These are phyloP conservation scores for Xylocampa areola DNA, from an alignment of 2,888 invertebrate genomes.

Conservation along the genomic window DNA sequence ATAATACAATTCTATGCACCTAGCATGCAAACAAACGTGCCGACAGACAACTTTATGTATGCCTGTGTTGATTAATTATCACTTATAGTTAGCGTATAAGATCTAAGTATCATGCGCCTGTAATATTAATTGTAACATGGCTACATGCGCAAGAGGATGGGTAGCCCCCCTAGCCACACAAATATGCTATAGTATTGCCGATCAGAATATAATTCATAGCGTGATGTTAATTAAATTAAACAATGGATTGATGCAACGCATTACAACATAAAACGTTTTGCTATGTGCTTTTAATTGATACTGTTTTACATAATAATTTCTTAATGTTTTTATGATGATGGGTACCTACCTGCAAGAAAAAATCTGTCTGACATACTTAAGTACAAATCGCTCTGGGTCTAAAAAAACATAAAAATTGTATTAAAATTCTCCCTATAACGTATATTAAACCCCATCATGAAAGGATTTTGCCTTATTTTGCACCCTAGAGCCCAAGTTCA, in stretches of 20 bases:
- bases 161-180: conserved; percentile 8
- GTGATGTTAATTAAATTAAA: conserved; percentile 51
- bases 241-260: conserved; percentile 50
- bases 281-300: conserved; percentile 33
- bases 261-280: conserved; percentile 42
- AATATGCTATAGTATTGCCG: conserved; percentile 27
- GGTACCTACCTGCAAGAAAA: no score
- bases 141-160: conserved; percentile 20
- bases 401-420: no score
- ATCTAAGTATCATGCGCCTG: conserved; percentile 9
- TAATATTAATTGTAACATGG: conserved; percentile 41
- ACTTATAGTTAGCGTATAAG: conserved; percentile 14
- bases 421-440: no score
- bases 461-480: no score
- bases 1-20: neutral
- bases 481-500: no score
- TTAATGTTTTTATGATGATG: neutral
- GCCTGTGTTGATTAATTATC: conserved; percentile 33
- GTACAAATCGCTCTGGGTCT: no score
- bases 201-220: conserved; percentile 40
- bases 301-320: conserved; percentile 28
- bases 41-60: neutral
- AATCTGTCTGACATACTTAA: no score
- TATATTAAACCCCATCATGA: no score
- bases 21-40: conserved; percentile 7